phyloP scores from a whole-genome alignment of 2,888 invertebrate species.

The Drosophila conformis region DNA sequence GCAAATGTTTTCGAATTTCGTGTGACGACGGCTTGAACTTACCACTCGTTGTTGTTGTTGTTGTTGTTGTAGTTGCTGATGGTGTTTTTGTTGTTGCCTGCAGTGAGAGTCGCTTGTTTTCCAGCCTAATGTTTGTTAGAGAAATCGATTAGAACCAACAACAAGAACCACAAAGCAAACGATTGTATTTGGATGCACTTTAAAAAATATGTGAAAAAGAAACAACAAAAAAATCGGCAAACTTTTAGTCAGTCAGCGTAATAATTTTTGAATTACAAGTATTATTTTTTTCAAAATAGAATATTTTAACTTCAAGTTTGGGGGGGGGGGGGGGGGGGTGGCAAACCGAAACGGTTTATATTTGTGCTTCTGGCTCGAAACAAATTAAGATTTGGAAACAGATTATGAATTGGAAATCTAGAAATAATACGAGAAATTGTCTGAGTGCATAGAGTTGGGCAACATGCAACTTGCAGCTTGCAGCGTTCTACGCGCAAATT shows the following conservation, averaged over 20 bases:
- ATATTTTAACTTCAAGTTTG: background rate
- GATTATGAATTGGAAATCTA: background rate
- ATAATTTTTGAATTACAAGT: background rate
- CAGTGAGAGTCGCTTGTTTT: constrained; percentile 74
- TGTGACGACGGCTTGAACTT: constrained; percentile 68
- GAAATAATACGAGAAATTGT: background rate
- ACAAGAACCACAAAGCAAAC: constrained; percentile 62
- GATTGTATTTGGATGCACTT: constrained; percentile 51
- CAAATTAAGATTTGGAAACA: too few species aligned
- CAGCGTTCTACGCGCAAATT: constrained; percentile 25
- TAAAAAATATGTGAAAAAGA: background rate
- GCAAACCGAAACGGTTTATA: background rate
- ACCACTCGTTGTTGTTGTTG: constrained; percentile 47
- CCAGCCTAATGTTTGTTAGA: constrained; percentile 74
- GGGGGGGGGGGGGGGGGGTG: background rate
- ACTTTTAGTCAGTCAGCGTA: background rate
- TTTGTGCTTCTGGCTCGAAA: background rate
- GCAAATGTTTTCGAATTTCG: constrained; percentile 73
- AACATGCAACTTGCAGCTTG: constrained; percentile 35
- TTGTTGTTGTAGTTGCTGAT: constrained; percentile 35
- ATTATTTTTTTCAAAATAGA: background rate
- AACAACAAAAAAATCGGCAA: background rate
- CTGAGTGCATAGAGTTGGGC: constrained; percentile 15
- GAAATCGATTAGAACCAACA: constrained; percentile 80
- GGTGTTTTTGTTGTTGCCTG: constrained; percentile 38